phyloP scores from a whole-genome alignment of 1,140 invertebrate genomes.

The Panagrolaimus sp. region DNA sequence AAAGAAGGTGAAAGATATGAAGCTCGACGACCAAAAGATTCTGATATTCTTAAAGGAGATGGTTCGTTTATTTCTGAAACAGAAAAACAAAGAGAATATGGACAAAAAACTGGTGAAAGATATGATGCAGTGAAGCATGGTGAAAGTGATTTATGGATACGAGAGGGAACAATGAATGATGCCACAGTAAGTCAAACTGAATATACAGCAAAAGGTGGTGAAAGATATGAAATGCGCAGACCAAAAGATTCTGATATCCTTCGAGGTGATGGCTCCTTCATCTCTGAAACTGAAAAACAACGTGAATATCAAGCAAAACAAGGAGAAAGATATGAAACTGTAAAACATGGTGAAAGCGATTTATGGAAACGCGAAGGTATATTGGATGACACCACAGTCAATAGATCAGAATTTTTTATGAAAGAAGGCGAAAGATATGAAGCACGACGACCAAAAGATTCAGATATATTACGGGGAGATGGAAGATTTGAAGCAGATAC shows the following conservation, averaged over 20 bases:
- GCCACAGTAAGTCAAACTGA: conserved; percentile 24
- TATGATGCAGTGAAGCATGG: background rate
- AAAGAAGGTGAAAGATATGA: conserved; percentile 24
- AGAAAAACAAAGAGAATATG: conserved; percentile 22
- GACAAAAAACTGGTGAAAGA: conserved; percentile 15
- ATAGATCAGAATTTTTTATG: background rate
- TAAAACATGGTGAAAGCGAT: background rate
- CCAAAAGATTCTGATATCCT: conserved; percentile 27
- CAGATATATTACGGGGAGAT: conserved; percentile 26
- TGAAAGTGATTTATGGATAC: conserved; percentile 22
- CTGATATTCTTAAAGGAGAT: conserved; percentile 16
- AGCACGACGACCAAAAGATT: conserved; percentile 15
- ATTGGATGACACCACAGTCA: background rate
- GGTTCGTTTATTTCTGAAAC: conserved; percentile 6
- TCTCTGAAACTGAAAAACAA: background rate
- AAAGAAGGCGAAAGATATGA: conserved; percentile 20
- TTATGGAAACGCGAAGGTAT: conserved; percentile 13
- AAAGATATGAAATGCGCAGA: conserved; percentile 22
- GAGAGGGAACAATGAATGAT: conserved; percentile 21
- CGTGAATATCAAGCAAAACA: background rate
- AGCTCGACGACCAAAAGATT: conserved; percentile 25
- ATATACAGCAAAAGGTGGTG: conserved; percentile 22
- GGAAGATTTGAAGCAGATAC: conserved; percentile 15
- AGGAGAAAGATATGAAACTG: conserved; percentile 11
- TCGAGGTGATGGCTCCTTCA: conserved; percentile 13